phyloP scores from a whole-genome alignment of 2,797 vertebrate genomes.

The Tragelaphus eurycerus region DNA sequence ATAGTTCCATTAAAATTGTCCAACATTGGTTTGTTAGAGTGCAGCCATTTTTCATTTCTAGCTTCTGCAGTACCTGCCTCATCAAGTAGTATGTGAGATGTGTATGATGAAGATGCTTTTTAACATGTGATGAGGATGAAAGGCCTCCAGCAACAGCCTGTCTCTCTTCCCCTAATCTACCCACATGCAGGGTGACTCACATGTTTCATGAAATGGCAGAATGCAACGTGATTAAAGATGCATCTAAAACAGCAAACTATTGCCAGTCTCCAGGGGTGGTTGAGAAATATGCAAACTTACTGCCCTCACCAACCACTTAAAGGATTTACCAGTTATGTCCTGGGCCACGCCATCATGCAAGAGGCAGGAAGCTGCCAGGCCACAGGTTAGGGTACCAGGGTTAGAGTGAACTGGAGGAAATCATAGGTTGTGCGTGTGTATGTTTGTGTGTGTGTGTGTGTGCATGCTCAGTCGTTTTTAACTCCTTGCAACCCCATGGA shows the following conservation, averaged over 20 bases:
- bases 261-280: neutral
- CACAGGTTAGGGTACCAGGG: neutral
- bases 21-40: neutral
- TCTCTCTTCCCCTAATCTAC: neutral
- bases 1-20: neutral
- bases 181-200: neutral
- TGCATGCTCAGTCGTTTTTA: neutral
- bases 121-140: neutral
- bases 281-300: neutral
- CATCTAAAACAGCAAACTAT: neutral
- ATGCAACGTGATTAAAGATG: neutral
- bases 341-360: neutral
- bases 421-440: neutral
- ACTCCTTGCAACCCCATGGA: neutral
- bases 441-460: too few species aligned
- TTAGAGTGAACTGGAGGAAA: neutral
- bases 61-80: neutral
- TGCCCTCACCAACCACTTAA: neutral
- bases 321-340: neutral
- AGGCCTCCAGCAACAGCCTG: neutral
- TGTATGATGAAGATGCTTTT: neutral
- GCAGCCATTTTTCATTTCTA: neutral
- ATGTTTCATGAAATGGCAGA: neutral
- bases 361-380: neutral
- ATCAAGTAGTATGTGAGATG: neutral